Conservation (phyloP, 2,888 invertebrate genomes). For the Ashinkailepas kermadecensis region DNA sequence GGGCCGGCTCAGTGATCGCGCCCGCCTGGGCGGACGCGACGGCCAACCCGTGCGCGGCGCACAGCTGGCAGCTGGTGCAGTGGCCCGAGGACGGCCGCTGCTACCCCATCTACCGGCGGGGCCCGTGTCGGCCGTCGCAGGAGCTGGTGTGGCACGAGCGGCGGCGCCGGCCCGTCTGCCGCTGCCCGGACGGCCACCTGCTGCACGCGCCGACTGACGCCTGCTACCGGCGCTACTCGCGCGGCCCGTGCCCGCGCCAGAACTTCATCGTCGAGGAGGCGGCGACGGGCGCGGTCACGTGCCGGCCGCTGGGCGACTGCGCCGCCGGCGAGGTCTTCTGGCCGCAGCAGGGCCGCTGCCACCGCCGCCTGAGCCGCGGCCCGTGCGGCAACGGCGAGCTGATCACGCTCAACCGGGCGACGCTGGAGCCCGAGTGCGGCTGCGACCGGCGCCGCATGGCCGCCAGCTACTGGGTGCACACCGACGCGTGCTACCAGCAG, state of each 20-base stretch:
- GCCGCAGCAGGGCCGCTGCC: slow-evolving; percentile 68
- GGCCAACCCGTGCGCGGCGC: slow-evolving; percentile 70
- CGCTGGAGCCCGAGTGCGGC: slow-evolving; percentile 40
- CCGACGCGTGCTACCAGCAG: slow-evolving; percentile 68
- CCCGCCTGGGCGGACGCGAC: slow-evolving; percentile 79
- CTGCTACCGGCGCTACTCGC: slow-evolving; percentile 48
- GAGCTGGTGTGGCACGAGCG: slow-evolving; percentile 42
- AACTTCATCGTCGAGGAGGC: slow-evolving; percentile 48
- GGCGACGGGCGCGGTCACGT: slow-evolving; percentile 24
- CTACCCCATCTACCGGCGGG: slow-evolving; percentile 70
- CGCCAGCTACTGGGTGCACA: slow-evolving; percentile 51
- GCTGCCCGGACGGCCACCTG: slow-evolving; percentile 25
- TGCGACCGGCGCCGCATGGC: slow-evolving; percentile 32
- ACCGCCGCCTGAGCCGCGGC: slow-evolving; percentile 60
- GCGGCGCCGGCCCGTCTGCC: slow-evolving; percentile 43
- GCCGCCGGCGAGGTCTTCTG: slow-evolving; percentile 51
- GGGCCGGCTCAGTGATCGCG: slow-evolving; percentile 53
- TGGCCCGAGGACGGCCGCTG: slow-evolving; percentile 77
- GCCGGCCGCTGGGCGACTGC: slow-evolving; percentile 32
- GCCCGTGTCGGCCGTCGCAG: slow-evolving; percentile 55
- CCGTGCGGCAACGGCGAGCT: slow-evolving; percentile 69
- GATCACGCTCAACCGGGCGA: slow-evolving; percentile 40
- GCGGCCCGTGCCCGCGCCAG: slow-evolving; percentile 60
- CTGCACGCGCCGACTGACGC: slow-evolving; percentile 44
- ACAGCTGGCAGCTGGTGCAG: slow-evolving; percentile 77